Evolutionary conservation across 2,797 vertebrate species (phyloP), one percentile per base, ranked within the genome.

Genomic region (Mormyrops attenuatus): DNA sequence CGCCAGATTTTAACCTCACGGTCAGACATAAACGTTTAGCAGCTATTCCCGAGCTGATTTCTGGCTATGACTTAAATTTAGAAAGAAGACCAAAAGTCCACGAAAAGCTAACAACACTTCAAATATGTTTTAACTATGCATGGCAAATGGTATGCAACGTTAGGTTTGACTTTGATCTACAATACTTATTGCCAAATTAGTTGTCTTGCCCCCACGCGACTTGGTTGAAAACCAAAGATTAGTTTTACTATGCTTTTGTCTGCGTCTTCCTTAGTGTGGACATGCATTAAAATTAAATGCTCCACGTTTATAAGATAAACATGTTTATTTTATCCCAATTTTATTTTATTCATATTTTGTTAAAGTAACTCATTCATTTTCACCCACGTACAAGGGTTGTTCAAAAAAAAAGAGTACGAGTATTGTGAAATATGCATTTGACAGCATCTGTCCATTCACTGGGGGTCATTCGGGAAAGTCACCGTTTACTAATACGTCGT

Each of bases 151-250:
- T 89, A 87, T 87, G 89, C 89, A 89, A 87, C 38, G 13, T 80
- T 87, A 89, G 44, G 66, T 87, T 87, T 87, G 6, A 87, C 38
- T 53, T 86, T 50, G 17, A 41, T 86, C 53, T 13, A 34, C 41
- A 20, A 82, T 17, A n/a, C 38, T n/a, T 82, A 44, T 47, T 82
- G 41, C 34, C 38, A 77, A 82, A 82, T 82, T 82, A 82, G 38
- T 22, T 47, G 77, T 82, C 17, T 47, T n/a, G 77, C 77, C 77
- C 73, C 77, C 77, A 86, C 88, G 91, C 93, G 92, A 91, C 92
- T 93, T 93, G 91, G 93, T 92, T 89, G 85, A 89, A 92, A 95
- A 93, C 94, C 94, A 95, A 94, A 95, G 93, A 94, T 89, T 57
- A 77, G 89, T 92, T 92, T 89, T 91, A 69, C 92, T 92, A 91